Conservation (phyloP, 2,888 invertebrate genomes). For the Agrochola litura region DNA sequence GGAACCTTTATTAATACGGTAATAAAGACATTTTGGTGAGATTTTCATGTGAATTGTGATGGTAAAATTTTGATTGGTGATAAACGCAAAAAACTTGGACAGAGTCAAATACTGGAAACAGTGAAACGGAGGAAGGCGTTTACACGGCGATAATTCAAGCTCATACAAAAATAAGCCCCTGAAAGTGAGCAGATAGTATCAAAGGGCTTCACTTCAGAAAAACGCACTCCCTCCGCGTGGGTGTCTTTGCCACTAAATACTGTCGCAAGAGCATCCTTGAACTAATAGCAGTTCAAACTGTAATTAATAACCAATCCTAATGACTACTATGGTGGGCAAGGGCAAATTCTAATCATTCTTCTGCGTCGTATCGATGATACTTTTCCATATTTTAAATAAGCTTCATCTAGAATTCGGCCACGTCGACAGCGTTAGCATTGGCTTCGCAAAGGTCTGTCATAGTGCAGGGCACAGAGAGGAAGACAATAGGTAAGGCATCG, state of each 20-base stretch:
- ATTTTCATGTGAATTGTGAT: slow-evolving; percentile 7
- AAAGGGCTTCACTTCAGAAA: not conserved
- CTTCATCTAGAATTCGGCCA: not conserved
- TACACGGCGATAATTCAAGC: not conserved
- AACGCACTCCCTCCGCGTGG: not conserved
- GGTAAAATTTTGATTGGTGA: not conserved
- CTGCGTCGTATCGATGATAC: not conserved
- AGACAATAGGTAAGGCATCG: not conserved
- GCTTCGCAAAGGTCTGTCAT: not conserved
- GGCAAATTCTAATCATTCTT: not conserved
- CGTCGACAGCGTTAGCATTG: not conserved
- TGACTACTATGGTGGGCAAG: not conserved
- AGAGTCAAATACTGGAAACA: no score
- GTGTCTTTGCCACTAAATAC: not conserved
- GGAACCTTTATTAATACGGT: slow-evolving; percentile 28
- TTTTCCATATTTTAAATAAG: not conserved
- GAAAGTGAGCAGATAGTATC: not conserved
- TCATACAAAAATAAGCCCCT: no score
- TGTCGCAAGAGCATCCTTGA: not conserved
- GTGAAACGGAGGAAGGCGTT: not conserved
- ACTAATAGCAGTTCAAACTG: not conserved
- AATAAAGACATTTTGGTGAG: slow-evolving; percentile 27
- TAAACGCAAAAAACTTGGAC: not conserved
- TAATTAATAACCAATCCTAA: not conserved
- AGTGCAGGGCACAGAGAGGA: not conserved